phyloP scores from a whole-genome alignment of 2,888 invertebrate species.

The Sipha maydis region DNA sequence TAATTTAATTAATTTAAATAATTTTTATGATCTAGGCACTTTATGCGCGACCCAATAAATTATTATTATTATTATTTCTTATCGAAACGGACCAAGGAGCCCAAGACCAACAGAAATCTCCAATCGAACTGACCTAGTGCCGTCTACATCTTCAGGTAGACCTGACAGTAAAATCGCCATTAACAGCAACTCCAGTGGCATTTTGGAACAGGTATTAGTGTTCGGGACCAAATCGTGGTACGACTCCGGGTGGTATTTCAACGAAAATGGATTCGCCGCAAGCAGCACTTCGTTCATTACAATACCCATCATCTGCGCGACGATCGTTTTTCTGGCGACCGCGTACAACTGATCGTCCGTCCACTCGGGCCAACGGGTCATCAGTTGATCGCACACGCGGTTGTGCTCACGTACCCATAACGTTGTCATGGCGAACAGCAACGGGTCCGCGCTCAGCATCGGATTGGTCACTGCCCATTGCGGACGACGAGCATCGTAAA shows the following conservation, averaged over 20 bases:
- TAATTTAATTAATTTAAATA: too few species aligned
- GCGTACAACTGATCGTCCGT: background rate
- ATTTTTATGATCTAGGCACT: too few species aligned
- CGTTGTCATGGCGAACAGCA: background rate
- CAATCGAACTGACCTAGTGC: background rate
- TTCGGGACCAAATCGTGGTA: background rate
- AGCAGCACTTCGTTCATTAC: background rate
- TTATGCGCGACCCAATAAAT: too few species aligned
- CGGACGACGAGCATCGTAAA: too few species aligned
- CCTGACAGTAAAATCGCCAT: background rate
- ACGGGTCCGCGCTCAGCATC: background rate
- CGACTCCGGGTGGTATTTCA: background rate
- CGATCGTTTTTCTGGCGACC: background rate
- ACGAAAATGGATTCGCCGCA: background rate
- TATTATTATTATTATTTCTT: too few species aligned
- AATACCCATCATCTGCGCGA: background rate
- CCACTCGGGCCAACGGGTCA: background rate
- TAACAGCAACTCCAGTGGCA: background rate
- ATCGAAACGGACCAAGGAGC: too few species aligned
- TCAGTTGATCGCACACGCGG: too few species aligned
- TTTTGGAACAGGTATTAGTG: background rate
- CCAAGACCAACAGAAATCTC: too few species aligned
- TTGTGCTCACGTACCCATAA: slow-evolving; percentile 14
- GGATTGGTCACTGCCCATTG: background rate
- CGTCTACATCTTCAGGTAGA: background rate